A percentile compares a stretch with the other conserved stretches of the same genome.
Evolutionary conservation across 2,113 vertebrate genomes (phyloP).

Genomic region (Lates calcarifer): DNA sequence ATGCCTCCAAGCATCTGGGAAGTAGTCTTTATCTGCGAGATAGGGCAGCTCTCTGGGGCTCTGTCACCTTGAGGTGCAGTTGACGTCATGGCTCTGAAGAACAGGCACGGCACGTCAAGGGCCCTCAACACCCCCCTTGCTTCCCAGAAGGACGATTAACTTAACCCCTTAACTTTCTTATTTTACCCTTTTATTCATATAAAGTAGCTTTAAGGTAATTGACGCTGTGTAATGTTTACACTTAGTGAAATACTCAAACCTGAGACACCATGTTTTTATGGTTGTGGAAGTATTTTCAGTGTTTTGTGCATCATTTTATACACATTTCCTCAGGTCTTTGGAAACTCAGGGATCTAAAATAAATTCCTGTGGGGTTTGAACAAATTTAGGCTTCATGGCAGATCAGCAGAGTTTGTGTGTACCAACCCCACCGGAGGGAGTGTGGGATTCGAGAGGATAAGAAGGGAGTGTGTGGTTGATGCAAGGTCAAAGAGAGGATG

Average conservation of each 20-base stretch:
- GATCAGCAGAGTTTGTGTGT: not conserved
- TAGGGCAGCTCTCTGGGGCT: constrained; percentile 61
- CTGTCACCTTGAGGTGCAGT: constrained; percentile 76
- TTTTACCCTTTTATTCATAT: not conserved
- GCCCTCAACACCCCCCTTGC: constrained; percentile 19
- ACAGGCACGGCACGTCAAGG: constrained; percentile 41
- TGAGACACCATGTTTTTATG: not conserved
- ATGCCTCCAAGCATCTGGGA: constrained; percentile 4
- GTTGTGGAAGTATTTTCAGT: not conserved
- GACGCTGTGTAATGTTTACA: not conserved
- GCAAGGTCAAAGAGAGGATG: constrained; percentile 56
- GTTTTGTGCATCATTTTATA: not conserved
- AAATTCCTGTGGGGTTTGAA: not conserved
- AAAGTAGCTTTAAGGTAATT: not conserved
- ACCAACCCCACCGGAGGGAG: no score
- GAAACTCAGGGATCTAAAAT: not conserved
- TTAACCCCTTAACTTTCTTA: constrained; percentile 17
- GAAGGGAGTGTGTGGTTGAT: constrained; percentile 13
- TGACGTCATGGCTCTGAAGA: constrained; percentile 70
- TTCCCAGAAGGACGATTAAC: constrained; percentile 18
- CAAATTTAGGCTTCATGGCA: not conserved
- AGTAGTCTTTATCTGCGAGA: constrained; percentile 65
- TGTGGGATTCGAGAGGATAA: constrained; percentile 6
- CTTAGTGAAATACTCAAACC: not conserved
- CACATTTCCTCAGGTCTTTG: not conserved